Evolutionary conservation across 2,113 vertebrate species (phyloP).

Genomic region (Leiothrix lutea): DNA sequence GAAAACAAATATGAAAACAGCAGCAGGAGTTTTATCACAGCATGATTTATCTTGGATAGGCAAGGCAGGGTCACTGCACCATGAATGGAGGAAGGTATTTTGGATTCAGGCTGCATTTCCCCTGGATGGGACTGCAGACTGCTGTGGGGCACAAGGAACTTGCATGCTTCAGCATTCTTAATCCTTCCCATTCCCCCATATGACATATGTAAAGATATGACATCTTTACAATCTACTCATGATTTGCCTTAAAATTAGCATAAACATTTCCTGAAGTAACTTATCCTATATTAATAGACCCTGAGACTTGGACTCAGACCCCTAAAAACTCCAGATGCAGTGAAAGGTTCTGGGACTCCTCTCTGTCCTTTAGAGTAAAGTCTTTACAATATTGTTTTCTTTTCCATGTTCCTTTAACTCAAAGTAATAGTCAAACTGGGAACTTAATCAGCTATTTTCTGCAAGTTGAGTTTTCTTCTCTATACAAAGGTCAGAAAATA

Average conservation of each 20-base stretch:
- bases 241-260: not conserved
- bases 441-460: not conserved
- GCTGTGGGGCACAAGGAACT: not conserved
- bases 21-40: not conserved
- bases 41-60: not conserved
- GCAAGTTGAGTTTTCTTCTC: not conserved
- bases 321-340: not conserved
- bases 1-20: not conserved
- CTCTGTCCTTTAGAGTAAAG: not conserved
- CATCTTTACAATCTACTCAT: not conserved
- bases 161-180: not conserved
- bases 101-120: not conserved
- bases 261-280: not conserved
- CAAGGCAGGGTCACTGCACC: not conserved
- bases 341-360: not conserved
- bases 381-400: not conserved
- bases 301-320: not conserved
- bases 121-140: not conserved
- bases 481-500: not conserved
- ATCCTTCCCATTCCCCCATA: not conserved
- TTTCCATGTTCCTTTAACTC: not conserved
- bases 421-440: not conserved
- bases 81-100: not conserved
- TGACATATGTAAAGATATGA: accelerated
- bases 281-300: not conserved